Base-by-base conservation (phyloP, 1,140 invertebrate species). In the Pseudomyrmex concolor region DNA sequence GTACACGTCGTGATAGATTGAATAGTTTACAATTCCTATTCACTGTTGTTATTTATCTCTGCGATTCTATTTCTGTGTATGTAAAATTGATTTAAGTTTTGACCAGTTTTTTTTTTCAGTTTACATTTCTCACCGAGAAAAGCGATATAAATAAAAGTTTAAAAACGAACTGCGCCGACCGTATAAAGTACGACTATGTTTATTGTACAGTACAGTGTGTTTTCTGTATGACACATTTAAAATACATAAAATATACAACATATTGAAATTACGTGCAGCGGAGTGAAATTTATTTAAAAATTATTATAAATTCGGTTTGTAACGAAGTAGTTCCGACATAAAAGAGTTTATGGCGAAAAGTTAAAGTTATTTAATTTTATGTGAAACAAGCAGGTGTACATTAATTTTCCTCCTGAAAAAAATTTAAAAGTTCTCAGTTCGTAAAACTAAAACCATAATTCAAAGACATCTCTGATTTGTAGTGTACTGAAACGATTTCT, bases 281-380 rank as follows among this genome's bases (percentile, higher is more conserved):
- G 15, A 48, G n/a, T 50, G 25, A 60, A 60, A 25, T 60, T 74
- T 74, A 13, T 50, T 73, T 10, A 50, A 50, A 73, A 57, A 57
- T 10, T 13, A 1, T 22, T 34, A 5, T 34, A 5, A 34, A 7
- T 7, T 34, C 0, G 34, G 5, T 34, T 34, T 0, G 5, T 34
- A 34, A 7, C 34, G 34, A 34, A 34, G 5, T 34, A 34, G 5
- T 34, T 34, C 7, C 34, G 34, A 34, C 34, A 34, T 34, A 34
- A 34, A 34, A 0, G 5, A 34, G 34, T 34, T 34, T 7, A 7
- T 34, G 34, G 4, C 5, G 5, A 34, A 34, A 34, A 7, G 34
- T 34, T 34, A 34, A 34, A 34, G 5, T 34, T 34, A 34, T 34
- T 34, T 34, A 34, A 34, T 34, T 34, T 34, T 34, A 7, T 34